A percentile compares a stretch with the other conserved stretches of the same genome.
Conservation (phyloP, 2,797 vertebrate species). For the Hemitrygon akajei region DNA sequence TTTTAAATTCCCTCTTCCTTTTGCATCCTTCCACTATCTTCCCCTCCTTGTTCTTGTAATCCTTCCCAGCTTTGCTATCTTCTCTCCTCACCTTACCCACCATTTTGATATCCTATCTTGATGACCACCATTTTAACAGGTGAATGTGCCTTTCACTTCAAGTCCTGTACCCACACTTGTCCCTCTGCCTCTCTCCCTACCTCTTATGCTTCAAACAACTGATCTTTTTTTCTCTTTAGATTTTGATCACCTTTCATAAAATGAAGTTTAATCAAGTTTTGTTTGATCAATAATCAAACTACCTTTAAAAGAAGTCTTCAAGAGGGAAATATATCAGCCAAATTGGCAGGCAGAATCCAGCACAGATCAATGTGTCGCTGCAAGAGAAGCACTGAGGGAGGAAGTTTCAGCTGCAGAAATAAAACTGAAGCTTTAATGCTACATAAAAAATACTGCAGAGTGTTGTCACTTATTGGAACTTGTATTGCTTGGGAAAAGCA, state of each 20-base stretch:
- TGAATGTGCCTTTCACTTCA: neutral
- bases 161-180: neutral
- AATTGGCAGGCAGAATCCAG: neutral
- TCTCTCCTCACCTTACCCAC: neutral
- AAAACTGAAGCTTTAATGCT: neutral
- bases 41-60: neutral
- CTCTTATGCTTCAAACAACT: neutral
- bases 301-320: neutral
- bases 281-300: neutral
- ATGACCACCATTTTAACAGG: neutral
- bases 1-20: neutral
- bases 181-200: neutral
- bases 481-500: too few relatives aligned
- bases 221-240: too few relatives aligned
- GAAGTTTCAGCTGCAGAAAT: neutral
- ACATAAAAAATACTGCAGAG: neutral
- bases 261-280: neutral
- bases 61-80: neutral
- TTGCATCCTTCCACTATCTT: neutral
- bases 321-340: neutral
- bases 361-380: neutral
- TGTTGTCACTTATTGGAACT: neutral
- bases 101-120: neutral
- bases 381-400: neutral
- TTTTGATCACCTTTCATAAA: neutral